phyloP scores from a whole-genome alignment of 2,888 invertebrate species.

The Polia nebulosa region DNA sequence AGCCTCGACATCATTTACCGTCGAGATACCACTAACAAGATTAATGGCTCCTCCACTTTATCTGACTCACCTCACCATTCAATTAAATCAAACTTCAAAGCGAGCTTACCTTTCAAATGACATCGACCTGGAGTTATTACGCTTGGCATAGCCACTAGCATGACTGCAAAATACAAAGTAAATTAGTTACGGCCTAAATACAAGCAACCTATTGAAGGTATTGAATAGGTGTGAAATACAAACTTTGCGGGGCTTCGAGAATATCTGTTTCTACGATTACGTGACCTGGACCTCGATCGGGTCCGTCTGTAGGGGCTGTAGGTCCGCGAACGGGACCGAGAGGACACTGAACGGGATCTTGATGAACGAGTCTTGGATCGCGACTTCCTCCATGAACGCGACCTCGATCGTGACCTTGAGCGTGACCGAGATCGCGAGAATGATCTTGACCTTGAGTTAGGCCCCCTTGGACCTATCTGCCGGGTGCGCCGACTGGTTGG shows the following conservation, averaged over 20 bases:
- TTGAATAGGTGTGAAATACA: slow-evolving; percentile 71
- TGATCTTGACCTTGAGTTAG: slow-evolving; percentile 75
- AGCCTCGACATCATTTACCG: slow-evolving; percentile 24
- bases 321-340: slow-evolving; percentile 77
- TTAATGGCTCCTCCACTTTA: slow-evolving; percentile 18
- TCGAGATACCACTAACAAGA: slow-evolving; percentile 15
- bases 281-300: slow-evolving; percentile 74
- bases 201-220: slow-evolving; percentile 22
- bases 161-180: slow-evolving; percentile 78
- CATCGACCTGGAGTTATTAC: slow-evolving; percentile 85
- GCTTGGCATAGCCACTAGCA: slow-evolving; percentile 81
- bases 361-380: slow-evolving; percentile 72
- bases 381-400: slow-evolving; percentile 76
- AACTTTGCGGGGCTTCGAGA: slow-evolving; percentile 85
- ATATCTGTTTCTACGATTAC: slow-evolving; percentile 77
- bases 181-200: slow-evolving; percentile 50
- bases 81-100: slow-evolving; percentile 60
- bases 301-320: slow-evolving; percentile 80
- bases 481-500: slow-evolving; percentile 71
- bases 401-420: slow-evolving; percentile 71
- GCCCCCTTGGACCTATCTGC: slow-evolving; percentile 80
- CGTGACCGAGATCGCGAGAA: slow-evolving; percentile 71
- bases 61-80: slow-evolving; percentile 60
- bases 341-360: slow-evolving; percentile 75
- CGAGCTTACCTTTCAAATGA: slow-evolving; percentile 87